These are phyloP conservation scores for Pissodes strobi DNA, from an alignment of 1,140 invertebrate species.

Conservation along the genomic window DNA sequence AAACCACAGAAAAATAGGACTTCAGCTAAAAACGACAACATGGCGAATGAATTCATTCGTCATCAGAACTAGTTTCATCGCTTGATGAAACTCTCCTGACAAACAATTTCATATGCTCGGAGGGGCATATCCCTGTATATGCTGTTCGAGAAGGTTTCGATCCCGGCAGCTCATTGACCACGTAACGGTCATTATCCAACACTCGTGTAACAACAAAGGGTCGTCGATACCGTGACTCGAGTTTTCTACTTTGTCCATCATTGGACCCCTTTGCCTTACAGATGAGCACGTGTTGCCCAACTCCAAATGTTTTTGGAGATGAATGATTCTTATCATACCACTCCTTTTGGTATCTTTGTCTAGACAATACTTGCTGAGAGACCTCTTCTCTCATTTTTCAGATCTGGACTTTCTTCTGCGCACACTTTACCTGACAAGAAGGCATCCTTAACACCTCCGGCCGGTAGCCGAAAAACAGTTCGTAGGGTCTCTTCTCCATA, in stretches of 20 bases:
- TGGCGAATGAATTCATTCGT: too few species aligned
- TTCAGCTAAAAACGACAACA: too few species aligned
- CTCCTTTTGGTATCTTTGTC: constrained; percentile 10
- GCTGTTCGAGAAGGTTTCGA: constrained; percentile 33
- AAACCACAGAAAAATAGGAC: too few species aligned
- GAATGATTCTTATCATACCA: constrained; percentile 18
- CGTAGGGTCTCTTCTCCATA: constrained; percentile 11
- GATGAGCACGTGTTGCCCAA: constrained; percentile 24
- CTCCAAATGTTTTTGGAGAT: not conserved
- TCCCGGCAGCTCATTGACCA: constrained; percentile 40
- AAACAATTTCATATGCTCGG: constrained; percentile 35
- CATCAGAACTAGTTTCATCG: too few species aligned
- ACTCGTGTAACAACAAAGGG: constrained; percentile 41
- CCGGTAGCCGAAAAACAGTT: constrained; percentile 20
- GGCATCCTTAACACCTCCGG: constrained; percentile 12
- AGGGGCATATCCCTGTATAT: constrained; percentile 37
- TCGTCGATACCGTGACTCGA: constrained; percentile 38
- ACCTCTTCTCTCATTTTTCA: constrained; percentile 2
- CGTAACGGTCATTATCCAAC: constrained; percentile 36
- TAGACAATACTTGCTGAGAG: not conserved
- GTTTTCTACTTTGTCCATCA: constrained; percentile 36
- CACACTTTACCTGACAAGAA: not conserved
- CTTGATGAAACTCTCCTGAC: constrained; percentile 1
- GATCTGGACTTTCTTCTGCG: not conserved
- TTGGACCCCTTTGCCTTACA: constrained; percentile 10